Percentiles rank a stretch among this genome's conserved stretches.
phyloP scores from a whole-genome alignment of 2,888 invertebrate species.

The Oscheius sp. region DNA sequence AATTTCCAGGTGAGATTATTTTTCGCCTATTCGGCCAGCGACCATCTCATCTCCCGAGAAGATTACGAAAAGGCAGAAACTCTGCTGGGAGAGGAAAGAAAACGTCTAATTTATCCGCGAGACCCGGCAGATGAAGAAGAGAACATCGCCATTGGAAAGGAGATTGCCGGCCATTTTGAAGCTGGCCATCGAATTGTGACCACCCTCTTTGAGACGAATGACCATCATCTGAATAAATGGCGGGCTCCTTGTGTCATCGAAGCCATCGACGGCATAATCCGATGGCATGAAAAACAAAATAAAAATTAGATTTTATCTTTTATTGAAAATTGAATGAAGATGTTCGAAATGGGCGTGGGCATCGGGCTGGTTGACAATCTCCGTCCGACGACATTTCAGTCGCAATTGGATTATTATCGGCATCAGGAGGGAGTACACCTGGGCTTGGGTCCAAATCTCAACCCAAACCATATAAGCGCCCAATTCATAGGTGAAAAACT shows the following conservation, averaged over 20 bases:
- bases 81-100: background rate
- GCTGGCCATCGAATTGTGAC: constrained; percentile 25
- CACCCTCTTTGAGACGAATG: constrained; percentile 35
- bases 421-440: constrained; percentile 14
- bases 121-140: constrained; percentile 8
- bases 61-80: constrained; percentile 13
- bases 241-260: constrained; percentile 33
- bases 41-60: constrained; percentile 36
- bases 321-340: background rate
- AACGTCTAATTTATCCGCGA: background rate
- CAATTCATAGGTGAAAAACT: background rate
- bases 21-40: constrained; percentile 37
- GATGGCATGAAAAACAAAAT: constrained; percentile 4
- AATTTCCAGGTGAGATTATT: constrained; percentile 31
- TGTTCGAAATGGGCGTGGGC: constrained; percentile 6
- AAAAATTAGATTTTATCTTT: background rate
- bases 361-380: background rate
- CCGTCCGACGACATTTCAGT: background rate
- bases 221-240: constrained; percentile 38
- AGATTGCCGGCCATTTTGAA: background rate
- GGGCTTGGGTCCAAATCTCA: constrained; percentile 9
- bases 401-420: background rate
- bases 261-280: constrained; percentile 32
- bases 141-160: background rate
- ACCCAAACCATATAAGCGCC: background rate